Evolutionary conservation across 2,113 vertebrate species (phyloP), one percentile per base, ranked within the genome.

Genomic region (Camelus bactrianus): DNA sequence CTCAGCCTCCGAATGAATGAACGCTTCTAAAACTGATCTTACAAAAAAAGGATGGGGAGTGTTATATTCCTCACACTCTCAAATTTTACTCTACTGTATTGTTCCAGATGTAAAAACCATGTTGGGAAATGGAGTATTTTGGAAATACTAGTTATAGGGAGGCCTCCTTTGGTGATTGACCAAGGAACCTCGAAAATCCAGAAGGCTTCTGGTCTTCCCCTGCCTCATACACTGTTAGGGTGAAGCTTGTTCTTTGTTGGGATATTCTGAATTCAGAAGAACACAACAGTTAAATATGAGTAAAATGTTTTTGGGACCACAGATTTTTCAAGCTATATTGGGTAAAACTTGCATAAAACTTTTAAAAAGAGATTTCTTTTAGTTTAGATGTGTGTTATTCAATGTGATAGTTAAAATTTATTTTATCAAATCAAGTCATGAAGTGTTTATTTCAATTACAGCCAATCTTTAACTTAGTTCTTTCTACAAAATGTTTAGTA

Each of bases 381-480:
- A 72, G 30, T 92, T 58, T 60, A 67, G 19, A 32, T 73, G 15
- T 60, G 12, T 80, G 11, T 56, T 82, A 62, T 56, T 80, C 28
- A 89, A 0, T 77, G 79, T 82, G 32, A 42, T 58, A 90, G 32
- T 89, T 83, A 89, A 94, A 94, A 89, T 24, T 38, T 24, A 42
- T 75, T 91, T 89, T 80, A 62, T 76, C 30, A 88, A 92, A 72
- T 84, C 52, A 79, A 35, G 8, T 86, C 60, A 85, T 64, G 30
- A 94, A 89, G 42, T 94, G 30, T 69, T 73, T 79, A 56, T 94
- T 96, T 19, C 26, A 84, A 16, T 91, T 95, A 73, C 8, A 79
- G 26, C 81, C 92, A 62, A 52, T 38, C 42, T 24, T 94, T 81
- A 81, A 35, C 50, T 93, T 72, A 75, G 35, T 81, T 94, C 26